Percentiles rank a stretch among this genome's conserved stretches.
These are phyloP conservation scores for Benitochromis conjunctus DNA, from an alignment of 2,113 vertebrate genomes.

Conservation along the genomic window DNA sequence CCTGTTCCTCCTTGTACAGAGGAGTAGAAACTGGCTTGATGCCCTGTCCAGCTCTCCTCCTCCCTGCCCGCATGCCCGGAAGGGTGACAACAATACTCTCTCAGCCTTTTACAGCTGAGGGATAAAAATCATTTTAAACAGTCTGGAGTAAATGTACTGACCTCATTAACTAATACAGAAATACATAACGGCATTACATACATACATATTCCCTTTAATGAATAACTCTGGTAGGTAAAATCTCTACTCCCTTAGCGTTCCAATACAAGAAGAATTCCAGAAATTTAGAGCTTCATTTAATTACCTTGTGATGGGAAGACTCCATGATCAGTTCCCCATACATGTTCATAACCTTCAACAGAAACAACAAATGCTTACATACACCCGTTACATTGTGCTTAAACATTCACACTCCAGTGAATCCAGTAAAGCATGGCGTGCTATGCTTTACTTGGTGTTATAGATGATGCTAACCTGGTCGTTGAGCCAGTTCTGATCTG, in stretches of 20 bases:
- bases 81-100: background rate
- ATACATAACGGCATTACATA: background rate
- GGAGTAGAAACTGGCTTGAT: background rate
- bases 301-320: conserved; percentile 87
- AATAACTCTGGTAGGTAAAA: background rate
- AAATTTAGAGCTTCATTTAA: background rate
- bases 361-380: background rate
- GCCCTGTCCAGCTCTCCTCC: background rate
- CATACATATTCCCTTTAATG: background rate
- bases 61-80: rapidly evolving
- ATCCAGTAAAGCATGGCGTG: background rate
- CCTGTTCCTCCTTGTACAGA: background rate
- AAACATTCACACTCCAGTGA: background rate
- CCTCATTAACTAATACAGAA: background rate
- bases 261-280: background rate
- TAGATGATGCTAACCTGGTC: conserved; percentile 83
- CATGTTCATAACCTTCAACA: conserved; percentile 92
- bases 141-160: background rate
- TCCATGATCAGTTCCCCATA: conserved; percentile 97
- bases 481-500: conserved; percentile 96
- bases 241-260: background rate
- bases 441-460: too few relatives aligned
- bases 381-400: background rate
- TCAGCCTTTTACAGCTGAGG: background rate
- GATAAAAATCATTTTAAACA: background rate